Percentiles rank a stretch among this genome's conserved stretches.
These are phyloP conservation scores for Mastacembelus armatus DNA, from an alignment of 2,797 vertebrate species.

Conservation along the genomic window DNA sequence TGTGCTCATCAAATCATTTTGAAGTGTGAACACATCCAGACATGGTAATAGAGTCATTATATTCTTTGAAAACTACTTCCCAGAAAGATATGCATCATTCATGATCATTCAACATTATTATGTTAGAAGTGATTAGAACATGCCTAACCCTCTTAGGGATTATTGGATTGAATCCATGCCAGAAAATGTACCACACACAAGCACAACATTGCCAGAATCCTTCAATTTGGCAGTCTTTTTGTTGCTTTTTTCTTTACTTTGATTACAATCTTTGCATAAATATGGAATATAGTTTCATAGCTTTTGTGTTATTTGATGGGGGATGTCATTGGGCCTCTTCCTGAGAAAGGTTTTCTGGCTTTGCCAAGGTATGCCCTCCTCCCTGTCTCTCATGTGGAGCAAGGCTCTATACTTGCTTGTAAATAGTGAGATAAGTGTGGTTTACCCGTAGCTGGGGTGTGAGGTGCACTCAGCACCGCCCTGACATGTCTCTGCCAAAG, in stretches of 20 bases:
- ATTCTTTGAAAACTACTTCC: constrained; percentile 31
- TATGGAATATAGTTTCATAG: constrained; percentile 54
- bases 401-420: constrained; percentile 64
- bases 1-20: constrained; percentile 25
- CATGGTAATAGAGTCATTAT: constrained; percentile 38
- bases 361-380: constrained; percentile 76
- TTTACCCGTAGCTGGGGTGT: constrained; percentile 74
- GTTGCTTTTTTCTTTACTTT: constrained; percentile 45
- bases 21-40: constrained; percentile 24
- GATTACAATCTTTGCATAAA: constrained; percentile 59
- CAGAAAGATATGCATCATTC: constrained; percentile 63
- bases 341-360: constrained; percentile 61
- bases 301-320: constrained; percentile 53
- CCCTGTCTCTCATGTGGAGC: constrained; percentile 64
- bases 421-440: constrained; percentile 81
- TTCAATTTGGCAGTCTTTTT: constrained; percentile 40
- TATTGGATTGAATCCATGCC: constrained; percentile 67
- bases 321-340: constrained; percentile 57
- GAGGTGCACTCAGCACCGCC: constrained; percentile 76
- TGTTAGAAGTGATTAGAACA: constrained; percentile 75
- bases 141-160: constrained; percentile 71
- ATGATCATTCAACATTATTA: constrained; percentile 64
- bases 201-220: constrained; percentile 53
- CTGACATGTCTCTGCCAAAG: constrained; percentile 82
- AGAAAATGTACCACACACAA: constrained; percentile 68